A percentile compares a stretch with the other conserved stretches of the same genome.
These are phyloP conservation scores for Antitype chi DNA, from an alignment of 2,888 invertebrate genomes.

Conservation along the genomic window DNA sequence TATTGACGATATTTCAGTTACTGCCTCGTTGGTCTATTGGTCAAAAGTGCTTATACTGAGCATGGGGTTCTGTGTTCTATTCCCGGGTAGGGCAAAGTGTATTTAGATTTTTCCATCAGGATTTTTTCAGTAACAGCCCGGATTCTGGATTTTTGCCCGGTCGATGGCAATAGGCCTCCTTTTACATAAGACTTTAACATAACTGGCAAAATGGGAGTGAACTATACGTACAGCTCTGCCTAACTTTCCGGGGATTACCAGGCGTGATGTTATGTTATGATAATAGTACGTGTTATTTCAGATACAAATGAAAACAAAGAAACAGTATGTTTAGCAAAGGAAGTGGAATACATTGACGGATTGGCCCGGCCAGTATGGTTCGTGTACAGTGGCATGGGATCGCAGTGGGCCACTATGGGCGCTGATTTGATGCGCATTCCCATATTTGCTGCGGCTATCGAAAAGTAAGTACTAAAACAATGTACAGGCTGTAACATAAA, in stretches of 20 bases:
- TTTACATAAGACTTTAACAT: background rate
- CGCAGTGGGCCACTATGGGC: slow-evolving; percentile 93
- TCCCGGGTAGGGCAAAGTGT: background rate
- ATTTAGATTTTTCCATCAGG: background rate
- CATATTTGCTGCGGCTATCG: slow-evolving; percentile 88
- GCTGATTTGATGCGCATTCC: slow-evolving; percentile 91
- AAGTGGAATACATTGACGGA: slow-evolving; percentile 68
- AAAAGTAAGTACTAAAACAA: slow-evolving; percentile 68
- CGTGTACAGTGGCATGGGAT: slow-evolving; percentile 93
- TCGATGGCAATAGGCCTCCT: background rate
- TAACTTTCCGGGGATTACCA: background rate
- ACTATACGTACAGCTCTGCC: background rate
- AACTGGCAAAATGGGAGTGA: background rate
- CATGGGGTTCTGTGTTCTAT: background rate
- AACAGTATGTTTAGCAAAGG: slow-evolving; percentile 67
- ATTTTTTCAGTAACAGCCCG: background rate
- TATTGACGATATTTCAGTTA: slow-evolving; percentile 60
- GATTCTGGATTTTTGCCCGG: background rate
- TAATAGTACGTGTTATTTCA: slow-evolving; percentile 46
- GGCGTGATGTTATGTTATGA: background rate
- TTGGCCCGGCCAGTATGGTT: slow-evolving; percentile 90
- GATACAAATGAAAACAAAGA: slow-evolving; percentile 68
- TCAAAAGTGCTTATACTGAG: background rate
- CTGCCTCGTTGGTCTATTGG: background rate
- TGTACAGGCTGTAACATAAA: too few species aligned